Conservation (phyloP, 2,797 vertebrate genomes). For the Tarsius wallacei region DNA sequence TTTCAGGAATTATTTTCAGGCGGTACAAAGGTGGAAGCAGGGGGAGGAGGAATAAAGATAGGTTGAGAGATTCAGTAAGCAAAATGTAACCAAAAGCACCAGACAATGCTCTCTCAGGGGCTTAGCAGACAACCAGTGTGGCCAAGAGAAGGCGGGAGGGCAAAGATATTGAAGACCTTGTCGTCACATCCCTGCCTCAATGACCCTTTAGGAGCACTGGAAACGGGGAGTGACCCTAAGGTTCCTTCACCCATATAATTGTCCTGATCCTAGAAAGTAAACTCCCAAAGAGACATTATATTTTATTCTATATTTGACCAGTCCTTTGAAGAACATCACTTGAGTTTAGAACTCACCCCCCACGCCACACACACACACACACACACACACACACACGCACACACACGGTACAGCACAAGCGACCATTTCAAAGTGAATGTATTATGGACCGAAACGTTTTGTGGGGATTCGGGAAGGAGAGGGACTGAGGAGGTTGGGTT, state of each 20-base stretch:
- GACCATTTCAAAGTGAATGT: not conserved
- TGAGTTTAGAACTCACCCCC: not conserved
- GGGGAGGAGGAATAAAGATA: not conserved
- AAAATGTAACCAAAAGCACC: conserved; percentile 19
- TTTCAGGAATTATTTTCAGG: conserved; percentile 44
- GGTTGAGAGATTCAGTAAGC: not conserved
- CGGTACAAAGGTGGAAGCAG: not conserved
- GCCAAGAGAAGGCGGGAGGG: not conserved
- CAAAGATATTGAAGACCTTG: not conserved
- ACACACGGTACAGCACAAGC: not conserved
- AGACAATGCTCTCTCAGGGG: not conserved
- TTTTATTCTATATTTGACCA: conserved; percentile 21
- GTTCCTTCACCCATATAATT: conserved; percentile 27
- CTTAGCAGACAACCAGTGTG: not conserved
- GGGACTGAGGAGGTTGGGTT: not conserved
- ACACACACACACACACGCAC: not conserved
- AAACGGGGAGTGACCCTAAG: conserved; percentile 10
- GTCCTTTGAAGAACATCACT: not conserved
- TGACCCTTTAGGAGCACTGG: not conserved
- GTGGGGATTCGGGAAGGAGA: not conserved
- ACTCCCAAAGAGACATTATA: not conserved
- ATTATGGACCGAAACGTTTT: not conserved
- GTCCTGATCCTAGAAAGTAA: conserved; percentile 51
- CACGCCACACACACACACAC: not conserved
- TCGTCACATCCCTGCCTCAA: not conserved